phyloP scores from a whole-genome alignment of 2,113 vertebrate species.

The Ivindomyrus marchei region DNA sequence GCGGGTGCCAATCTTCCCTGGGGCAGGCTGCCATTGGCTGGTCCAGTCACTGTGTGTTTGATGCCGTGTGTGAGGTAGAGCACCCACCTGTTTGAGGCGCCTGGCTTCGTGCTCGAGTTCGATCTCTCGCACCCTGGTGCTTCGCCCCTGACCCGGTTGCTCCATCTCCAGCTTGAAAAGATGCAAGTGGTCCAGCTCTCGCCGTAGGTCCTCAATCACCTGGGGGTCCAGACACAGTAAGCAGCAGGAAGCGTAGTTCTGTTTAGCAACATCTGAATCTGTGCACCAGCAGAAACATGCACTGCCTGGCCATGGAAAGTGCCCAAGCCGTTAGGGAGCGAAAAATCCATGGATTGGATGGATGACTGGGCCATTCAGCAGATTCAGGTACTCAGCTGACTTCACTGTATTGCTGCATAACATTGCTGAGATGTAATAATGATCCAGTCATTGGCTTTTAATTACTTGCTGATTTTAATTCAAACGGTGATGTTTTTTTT shows the following conservation, averaged over 20 bases:
- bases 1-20: not conserved
- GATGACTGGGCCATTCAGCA: too few species aligned
- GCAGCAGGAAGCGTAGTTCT: not conserved
- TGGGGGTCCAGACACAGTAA: conserved; percentile 36
- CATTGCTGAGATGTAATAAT: too few species aligned
- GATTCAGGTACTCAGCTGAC: too few species aligned
- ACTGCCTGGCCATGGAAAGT: too few species aligned
- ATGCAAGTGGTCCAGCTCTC: conserved; percentile 90
- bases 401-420: too few species aligned
- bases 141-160: conserved; percentile 69
- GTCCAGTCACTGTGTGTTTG: not conserved
- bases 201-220: conserved; percentile 86
- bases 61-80: not conserved
- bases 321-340: too few species aligned
- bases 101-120: conserved; percentile 92
- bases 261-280: not conserved
- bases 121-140: conserved; percentile 75
- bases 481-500: too few species aligned
- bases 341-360: too few species aligned
- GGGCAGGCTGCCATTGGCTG: not conserved
- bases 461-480: too few species aligned
- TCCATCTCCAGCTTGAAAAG: conserved; percentile 87
- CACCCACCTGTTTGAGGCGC: conserved; percentile 80
- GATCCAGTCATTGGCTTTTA: too few species aligned
- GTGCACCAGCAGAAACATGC: not conserved